Evolutionary conservation across 2,888 invertebrate genomes (phyloP).

Genomic region (Bellardia pandia): DNA sequence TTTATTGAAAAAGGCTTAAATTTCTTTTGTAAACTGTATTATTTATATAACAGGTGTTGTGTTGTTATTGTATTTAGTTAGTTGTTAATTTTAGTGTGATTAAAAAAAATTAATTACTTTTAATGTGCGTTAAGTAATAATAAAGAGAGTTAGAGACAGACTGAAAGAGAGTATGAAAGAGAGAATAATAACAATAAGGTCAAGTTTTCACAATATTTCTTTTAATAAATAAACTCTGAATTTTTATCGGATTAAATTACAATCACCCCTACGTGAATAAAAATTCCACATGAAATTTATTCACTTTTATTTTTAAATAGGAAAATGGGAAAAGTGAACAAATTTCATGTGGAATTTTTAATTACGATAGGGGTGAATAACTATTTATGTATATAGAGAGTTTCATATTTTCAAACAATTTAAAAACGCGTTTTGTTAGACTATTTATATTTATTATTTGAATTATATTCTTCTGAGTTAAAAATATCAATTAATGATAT

Average conservation of each 20-base stretch:
- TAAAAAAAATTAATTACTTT: slow-evolving; percentile 22
- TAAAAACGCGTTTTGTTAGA: too few species aligned
- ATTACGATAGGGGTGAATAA: too few species aligned
- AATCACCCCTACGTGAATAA: too few species aligned
- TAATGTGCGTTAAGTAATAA: slow-evolving; percentile 65
- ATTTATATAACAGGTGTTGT: slow-evolving; percentile 12
- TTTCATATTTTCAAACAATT: neutral
- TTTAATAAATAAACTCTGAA: neutral
- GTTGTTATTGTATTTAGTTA: slow-evolving; percentile 17
- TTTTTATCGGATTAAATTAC: neutral
- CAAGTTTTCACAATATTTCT: slow-evolving; percentile 32
- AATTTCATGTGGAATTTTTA: too few species aligned
- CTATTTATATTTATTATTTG: too few species aligned
- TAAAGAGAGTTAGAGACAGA: neutral
- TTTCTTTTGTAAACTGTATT: slow-evolving; percentile 1
- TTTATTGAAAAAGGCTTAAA: slow-evolving; percentile 6
- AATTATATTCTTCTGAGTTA: too few species aligned
- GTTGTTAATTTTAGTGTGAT: slow-evolving; percentile 25
- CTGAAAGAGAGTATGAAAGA: neutral
- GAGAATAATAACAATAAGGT: slow-evolving; percentile 39
- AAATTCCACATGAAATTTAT: too few species aligned
- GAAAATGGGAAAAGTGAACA: too few species aligned
- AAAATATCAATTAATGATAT: too few species aligned
- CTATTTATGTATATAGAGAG: neutral
- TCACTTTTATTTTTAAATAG: too few species aligned